phyloP scores from a whole-genome alignment of 30 jellyfish, hydroid and myxozoan genomes.

The Morbakka virulenta region DNA sequence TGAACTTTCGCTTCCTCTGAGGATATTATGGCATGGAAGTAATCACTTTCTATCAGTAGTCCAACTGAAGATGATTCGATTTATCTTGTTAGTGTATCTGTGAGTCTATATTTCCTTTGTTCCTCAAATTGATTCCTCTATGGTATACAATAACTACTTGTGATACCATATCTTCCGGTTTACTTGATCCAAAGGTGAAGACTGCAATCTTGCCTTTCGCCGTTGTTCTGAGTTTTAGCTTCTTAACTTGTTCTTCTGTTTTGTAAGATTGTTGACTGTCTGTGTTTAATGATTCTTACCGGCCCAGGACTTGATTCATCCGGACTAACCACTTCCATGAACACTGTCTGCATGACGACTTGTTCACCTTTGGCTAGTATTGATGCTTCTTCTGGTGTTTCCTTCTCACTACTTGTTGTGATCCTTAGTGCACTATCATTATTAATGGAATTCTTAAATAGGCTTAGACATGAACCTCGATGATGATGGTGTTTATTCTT shows the following conservation, averaged over 20 bases:
- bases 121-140: background rate
- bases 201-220: background rate
- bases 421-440: too few species aligned
- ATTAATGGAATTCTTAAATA: too few species aligned
- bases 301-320: too few species aligned
- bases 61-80: conserved; percentile 28
- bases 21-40: conserved; percentile 10
- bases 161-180: background rate
- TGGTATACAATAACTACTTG: background rate
- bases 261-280: conserved; percentile 14
- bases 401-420: too few species aligned
- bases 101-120: background rate
- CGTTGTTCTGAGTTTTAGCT: too few species aligned
- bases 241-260: too few species aligned
- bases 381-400: too few species aligned
- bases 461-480: too few species aligned
- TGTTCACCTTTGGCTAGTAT: too few species aligned
- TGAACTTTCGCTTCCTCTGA: too few species aligned
- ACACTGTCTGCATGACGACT: too few species aligned
- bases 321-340: background rate
- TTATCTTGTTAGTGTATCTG: conserved; percentile 25
- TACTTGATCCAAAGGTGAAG: conserved; percentile 25
- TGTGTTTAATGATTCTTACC: background rate
- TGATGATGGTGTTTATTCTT: too few species aligned
- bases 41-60: conserved; percentile 19